Percentiles rank a stretch among this genome's conserved stretches.
phyloP scores from a whole-genome alignment of 2,888 invertebrate genomes.

The Erebia ligea region DNA sequence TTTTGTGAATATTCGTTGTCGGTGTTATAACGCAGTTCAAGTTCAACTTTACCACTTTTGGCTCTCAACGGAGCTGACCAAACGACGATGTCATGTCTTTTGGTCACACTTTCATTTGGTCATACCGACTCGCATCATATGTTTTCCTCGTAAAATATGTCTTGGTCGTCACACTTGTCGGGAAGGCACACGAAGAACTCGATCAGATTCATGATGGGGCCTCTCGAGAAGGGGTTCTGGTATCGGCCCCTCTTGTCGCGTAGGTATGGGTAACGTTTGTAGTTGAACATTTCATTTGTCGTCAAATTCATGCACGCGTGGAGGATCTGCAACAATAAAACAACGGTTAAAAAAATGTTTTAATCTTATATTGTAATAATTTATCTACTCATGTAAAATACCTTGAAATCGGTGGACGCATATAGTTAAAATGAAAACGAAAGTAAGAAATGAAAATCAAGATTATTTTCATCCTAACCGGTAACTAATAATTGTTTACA shows the following conservation, averaged over 20 bases:
- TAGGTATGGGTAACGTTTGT: constrained; percentile 94
- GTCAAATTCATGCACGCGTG: constrained; percentile 97
- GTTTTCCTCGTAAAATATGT: constrained; percentile 86
- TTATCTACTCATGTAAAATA: too few species aligned
- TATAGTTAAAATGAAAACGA: too few species aligned
- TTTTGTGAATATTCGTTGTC: constrained; percentile 3
- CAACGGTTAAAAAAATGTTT: too few species aligned
- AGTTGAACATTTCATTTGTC: constrained; percentile 97
- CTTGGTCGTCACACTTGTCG: constrained; percentile 90
- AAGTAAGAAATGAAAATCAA: too few species aligned
- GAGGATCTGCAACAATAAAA: constrained; percentile 85
- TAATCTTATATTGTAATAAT: too few species aligned
- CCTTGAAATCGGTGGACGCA: too few species aligned
- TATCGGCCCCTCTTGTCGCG: constrained; percentile 94
- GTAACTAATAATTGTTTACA: too few species aligned
- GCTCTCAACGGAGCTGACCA: constrained; percentile 30
- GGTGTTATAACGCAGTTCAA: constrained; percentile 30
- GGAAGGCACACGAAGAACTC: constrained; percentile 95
- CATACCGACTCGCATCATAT: constrained; percentile 63
- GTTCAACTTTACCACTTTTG: constrained; percentile 30
- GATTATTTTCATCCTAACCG: too few species aligned
- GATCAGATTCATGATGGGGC: constrained; percentile 92
- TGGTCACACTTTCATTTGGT: constrained; percentile 38
- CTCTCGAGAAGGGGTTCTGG: constrained; percentile 96
- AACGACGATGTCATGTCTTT: constrained; percentile 39